Percentiles rank a stretch among this genome's conserved stretches.
Conservation (phyloP, 2,113 vertebrate genomes). For the Caloenas nicobarica region DNA sequence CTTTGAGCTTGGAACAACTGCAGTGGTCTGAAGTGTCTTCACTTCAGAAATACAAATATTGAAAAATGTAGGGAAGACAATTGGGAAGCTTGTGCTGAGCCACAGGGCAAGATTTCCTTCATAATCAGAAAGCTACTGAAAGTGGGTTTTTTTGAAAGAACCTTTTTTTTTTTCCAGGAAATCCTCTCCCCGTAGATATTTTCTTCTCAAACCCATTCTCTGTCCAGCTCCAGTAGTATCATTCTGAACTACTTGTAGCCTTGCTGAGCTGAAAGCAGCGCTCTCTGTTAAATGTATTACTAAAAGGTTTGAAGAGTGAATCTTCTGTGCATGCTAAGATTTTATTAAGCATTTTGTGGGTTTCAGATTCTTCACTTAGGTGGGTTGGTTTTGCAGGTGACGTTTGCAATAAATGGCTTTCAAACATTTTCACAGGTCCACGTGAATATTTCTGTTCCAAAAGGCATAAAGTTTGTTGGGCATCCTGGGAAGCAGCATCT, state of each 20-base stretch:
- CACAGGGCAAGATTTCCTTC: neutral
- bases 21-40: neutral
- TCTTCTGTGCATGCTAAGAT: neutral
- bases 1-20: neutral
- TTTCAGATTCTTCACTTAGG: accelerated
- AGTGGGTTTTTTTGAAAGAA: neutral
- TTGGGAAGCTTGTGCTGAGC: neutral
- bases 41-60: neutral
- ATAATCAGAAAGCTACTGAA: neutral
- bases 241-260: neutral
- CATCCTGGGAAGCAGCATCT: slow-evolving; percentile 89
- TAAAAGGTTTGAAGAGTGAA: neutral
- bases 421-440: slow-evolving; percentile 78
- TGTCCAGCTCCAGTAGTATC: neutral
- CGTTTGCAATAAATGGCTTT: neutral
- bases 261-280: neutral
- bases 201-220: neutral
- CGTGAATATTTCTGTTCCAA: slow-evolving; percentile 87
- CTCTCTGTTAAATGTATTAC: neutral
- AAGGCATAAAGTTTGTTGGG: slow-evolving; percentile 89
- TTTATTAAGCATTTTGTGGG: neutral
- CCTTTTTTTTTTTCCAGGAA: neutral
- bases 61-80: neutral
- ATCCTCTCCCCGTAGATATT: neutral
- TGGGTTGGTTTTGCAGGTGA: neutral